Evolutionary conservation across 2,113 vertebrate species (phyloP).

Genomic region (Coptodon rendalli): DNA sequence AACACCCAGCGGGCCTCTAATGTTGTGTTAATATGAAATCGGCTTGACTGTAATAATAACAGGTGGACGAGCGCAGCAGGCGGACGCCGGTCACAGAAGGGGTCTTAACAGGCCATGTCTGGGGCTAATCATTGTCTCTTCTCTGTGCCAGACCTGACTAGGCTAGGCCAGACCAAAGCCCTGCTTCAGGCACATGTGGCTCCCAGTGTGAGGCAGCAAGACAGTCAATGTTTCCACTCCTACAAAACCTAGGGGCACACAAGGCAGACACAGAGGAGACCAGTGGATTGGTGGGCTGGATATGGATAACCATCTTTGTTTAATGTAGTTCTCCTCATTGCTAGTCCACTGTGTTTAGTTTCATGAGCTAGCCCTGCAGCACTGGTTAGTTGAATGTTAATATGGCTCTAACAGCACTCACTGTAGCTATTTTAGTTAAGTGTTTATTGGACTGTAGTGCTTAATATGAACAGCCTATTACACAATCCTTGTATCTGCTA

Average conservation of each 20-base stretch:
- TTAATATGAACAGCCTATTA: neutral
- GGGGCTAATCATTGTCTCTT: constrained; percentile 19
- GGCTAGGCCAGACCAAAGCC: neutral
- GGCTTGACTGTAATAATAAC: constrained; percentile 46
- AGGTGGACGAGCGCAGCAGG: constrained; percentile 37
- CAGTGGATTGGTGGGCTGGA: constrained; percentile 15
- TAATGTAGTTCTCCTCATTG: neutral
- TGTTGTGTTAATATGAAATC: constrained; percentile 36
- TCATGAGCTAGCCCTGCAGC: neutral
- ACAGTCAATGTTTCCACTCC: constrained; percentile 47
- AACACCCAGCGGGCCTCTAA: neutral
- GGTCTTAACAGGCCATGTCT: neutral
- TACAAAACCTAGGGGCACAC: constrained; percentile 8
- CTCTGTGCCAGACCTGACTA: neutral
- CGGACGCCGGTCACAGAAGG: constrained; percentile 19
- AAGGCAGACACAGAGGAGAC: constrained; percentile 27
- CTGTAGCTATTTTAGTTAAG: neutral
- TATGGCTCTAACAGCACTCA: neutral
- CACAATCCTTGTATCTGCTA: neutral
- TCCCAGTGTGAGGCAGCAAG: neutral
- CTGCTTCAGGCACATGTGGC: neutral
- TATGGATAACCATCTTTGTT: constrained; percentile 18
- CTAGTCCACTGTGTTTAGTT: neutral
- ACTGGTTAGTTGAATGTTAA: neutral
- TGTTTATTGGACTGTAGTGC: neutral